phyloP scores from a whole-genome alignment of 1,140 invertebrate genomes.

The Bradynema listronoti region DNA sequence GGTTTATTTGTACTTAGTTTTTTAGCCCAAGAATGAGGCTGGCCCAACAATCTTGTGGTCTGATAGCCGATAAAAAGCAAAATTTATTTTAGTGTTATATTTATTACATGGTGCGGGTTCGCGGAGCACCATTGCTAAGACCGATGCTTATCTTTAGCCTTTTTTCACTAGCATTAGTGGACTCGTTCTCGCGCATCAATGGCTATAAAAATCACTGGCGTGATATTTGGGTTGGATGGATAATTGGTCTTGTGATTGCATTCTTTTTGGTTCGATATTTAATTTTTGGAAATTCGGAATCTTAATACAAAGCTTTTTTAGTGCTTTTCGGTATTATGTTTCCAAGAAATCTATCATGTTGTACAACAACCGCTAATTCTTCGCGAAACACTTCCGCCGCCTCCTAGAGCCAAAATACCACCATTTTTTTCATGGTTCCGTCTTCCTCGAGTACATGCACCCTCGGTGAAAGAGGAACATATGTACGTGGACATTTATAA shows the following conservation, averaged over 20 bases:
- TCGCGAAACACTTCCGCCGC: constrained; percentile 14
- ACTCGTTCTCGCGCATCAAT: constrained; percentile 56
- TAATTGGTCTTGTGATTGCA: constrained; percentile 53
- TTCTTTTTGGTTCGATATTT: constrained; percentile 42
- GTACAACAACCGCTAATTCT: constrained; percentile 28
- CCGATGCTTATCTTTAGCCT: constrained; percentile 57
- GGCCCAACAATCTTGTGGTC: too few species aligned
- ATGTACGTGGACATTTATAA: constrained; percentile 42
- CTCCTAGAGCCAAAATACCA: constrained; percentile 43
- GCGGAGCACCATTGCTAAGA: constrained; percentile 53
- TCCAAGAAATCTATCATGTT: constrained; percentile 57
- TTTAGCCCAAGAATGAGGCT: too few species aligned
- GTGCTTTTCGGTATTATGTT: constrained; percentile 56
- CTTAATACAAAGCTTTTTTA: too few species aligned
- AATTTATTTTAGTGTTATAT: constrained; percentile 50
- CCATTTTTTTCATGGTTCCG: constrained; percentile 58
- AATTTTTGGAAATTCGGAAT: too few species aligned
- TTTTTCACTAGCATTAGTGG: constrained; percentile 52
- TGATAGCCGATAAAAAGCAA: too few species aligned
- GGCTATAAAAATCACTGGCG: constrained; percentile 58
- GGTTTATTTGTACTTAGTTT: too few species aligned
- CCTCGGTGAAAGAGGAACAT: constrained; percentile 57
- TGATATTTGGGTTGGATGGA: constrained; percentile 57
- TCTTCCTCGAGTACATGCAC: constrained; percentile 54
- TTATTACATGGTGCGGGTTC: constrained; percentile 58